Evolutionary conservation across 2,113 vertebrate genomes (phyloP), one percentile per base, ranked within the genome.

Genomic region (Heteronetta atricapilla): DNA sequence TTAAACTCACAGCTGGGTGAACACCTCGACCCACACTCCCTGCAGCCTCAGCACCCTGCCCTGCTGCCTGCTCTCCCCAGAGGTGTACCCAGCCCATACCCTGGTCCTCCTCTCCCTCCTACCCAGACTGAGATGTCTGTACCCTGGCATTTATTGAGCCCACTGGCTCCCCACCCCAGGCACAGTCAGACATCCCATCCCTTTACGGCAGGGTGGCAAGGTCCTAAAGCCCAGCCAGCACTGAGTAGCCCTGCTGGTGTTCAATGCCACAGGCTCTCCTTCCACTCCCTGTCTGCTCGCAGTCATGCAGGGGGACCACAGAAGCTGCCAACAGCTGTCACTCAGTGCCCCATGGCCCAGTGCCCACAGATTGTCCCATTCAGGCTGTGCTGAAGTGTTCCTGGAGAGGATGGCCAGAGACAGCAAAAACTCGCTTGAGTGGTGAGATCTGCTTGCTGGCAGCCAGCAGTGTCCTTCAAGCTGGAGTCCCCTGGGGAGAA

Each of bases 401-500:
- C 42, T 4, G 2, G 40, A 10, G 46, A 91, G 36, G 26, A 56
- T 4, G 6, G 28, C 44, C 2, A 3, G 70, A 87, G 55, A 82
- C 85, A 88, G 70, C 80, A 84, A 69, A 69, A 84, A 44, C 80
- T 50, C 8, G 0, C 58, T 4, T 2, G 29, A 46, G 42, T 34
- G 55, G 55, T 12, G 72, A 50, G 62, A 90, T 78, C 67, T 70
- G 29, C 53, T 64, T 64, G 29, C 73, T 91, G 60, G 68, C 76
- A 88, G 90, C 34, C 88, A 91, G 73, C 68, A 72, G 48, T 73
- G 78, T 89, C 92, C 82, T 78, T 64, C n/a, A 69, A 75, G 78
- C 70, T 75, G 28, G 33, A 89, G 81, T 93, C 80, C 67, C 78
- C 22, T 68, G 36, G 77, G 88, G 68, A 77, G 40, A 88, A 82